These are phyloP conservation scores for Laticauda colubrina DNA, from an alignment of 2,113 vertebrate genomes.

Conservation along the genomic window DNA sequence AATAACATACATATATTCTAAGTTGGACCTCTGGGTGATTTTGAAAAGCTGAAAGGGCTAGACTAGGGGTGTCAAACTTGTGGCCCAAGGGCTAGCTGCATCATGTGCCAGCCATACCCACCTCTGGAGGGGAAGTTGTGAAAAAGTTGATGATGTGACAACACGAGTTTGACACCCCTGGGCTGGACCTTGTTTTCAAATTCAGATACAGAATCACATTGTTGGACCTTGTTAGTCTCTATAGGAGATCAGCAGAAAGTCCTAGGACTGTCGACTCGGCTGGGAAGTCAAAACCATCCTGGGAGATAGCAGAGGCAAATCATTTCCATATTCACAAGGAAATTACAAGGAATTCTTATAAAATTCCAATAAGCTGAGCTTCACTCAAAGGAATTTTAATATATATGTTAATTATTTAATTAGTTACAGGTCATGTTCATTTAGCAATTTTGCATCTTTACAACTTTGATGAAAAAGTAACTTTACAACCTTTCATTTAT, in stretches of 20 bases:
- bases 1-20: not conserved
- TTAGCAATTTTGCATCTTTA: not conserved
- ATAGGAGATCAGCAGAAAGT: not conserved
- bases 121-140: too few species aligned
- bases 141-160: too few species aligned
- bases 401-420: not conserved
- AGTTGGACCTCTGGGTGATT: not conserved
- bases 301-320: not conserved
- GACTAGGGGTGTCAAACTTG: too few species aligned
- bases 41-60: not conserved
- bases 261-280: not conserved
- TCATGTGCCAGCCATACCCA: too few species aligned
- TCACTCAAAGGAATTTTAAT: not conserved
- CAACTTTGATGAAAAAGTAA: not conserved
- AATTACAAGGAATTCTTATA: not conserved
- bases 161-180: too few species aligned
- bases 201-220: not conserved
- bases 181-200: not conserved
- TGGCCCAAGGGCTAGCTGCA: too few species aligned
- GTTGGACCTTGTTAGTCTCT: not conserved
- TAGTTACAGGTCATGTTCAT: not conserved
- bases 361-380: not conserved
- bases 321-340: not conserved
- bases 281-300: not conserved
- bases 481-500: not conserved